phyloP scores from a whole-genome alignment of 1,140 invertebrate species.

The Ceratosolen fusciceps region DNA sequence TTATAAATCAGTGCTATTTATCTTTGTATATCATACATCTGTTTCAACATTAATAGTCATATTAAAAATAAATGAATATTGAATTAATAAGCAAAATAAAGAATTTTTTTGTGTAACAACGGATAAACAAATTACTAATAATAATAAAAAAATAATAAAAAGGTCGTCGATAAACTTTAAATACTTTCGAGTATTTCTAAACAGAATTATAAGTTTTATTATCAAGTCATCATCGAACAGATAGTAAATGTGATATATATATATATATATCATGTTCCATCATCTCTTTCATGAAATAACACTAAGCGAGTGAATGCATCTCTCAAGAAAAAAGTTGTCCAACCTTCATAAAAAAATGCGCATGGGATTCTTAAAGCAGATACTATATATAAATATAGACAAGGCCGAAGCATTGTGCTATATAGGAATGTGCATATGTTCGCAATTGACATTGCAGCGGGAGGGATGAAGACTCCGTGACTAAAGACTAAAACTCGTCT shows the following conservation, averaged over 20 bases:
- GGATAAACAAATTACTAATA: no score
- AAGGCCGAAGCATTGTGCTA: no score
- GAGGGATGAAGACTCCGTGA: not conserved
- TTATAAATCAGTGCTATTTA: no score
- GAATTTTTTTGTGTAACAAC: no score
- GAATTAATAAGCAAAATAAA: no score
- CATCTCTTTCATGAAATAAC: not conserved
- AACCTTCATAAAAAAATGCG: not conserved
- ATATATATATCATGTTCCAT: not conserved
- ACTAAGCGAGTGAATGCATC: not conserved
- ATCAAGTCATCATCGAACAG: not conserved
- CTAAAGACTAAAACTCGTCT: not conserved
- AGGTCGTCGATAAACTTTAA: not conserved
- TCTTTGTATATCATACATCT: no score
- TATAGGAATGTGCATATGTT: no score
- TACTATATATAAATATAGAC: not conserved
- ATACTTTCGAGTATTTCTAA: not conserved
- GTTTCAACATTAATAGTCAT: no score
- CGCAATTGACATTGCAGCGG: no score
- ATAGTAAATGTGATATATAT: not conserved
- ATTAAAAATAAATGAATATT: no score
- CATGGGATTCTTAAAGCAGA: not conserved
- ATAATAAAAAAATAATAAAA: slow-evolving; percentile 2
- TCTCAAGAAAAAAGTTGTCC: not conserved
- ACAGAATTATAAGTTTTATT: not conserved